These are phyloP conservation scores for Tetramorium parvispinum DNA, from an alignment of 1,140 invertebrate species.

Conservation along the genomic window DNA sequence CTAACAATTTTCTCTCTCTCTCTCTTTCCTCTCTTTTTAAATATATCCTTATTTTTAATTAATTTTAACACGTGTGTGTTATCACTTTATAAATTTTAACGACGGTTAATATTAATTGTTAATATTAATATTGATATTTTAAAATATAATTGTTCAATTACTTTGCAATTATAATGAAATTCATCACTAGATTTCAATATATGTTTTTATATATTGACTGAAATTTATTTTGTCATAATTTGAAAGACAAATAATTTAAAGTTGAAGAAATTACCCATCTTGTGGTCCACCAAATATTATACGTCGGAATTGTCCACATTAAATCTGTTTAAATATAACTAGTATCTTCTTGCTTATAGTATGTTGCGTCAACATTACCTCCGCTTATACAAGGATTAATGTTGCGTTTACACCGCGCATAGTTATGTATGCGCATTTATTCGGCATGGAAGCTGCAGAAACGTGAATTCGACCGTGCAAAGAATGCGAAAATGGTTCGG, in stretches of 20 bases:
- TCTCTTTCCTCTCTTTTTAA: neutral
- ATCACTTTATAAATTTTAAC: neutral
- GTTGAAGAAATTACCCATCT: neutral
- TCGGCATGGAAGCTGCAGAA: neutral
- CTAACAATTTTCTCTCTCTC: neutral
- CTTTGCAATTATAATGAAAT: neutral
- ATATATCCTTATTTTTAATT: neutral
- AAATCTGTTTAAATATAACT: conserved; percentile 33
- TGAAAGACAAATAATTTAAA: conserved; percentile 10
- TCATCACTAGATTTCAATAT: neutral
- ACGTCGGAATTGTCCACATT: conserved; percentile 3
- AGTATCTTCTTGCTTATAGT: conserved; percentile 31
- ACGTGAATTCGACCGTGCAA: conserved; percentile 43
- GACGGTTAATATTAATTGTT: neutral
- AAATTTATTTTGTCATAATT: neutral
- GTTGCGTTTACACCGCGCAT: conserved; percentile 33
- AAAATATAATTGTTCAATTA: neutral
- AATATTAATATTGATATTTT: too few relatives aligned
- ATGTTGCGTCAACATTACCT: conserved; percentile 22
- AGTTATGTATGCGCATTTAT: conserved; percentile 40
- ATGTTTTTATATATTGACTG: neutral
- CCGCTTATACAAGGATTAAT: conserved; percentile 48
- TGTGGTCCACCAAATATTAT: neutral
- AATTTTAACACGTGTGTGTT: conserved; percentile 8
- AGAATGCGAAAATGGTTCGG: neutral